These are phyloP conservation scores for Idaea straminata DNA, from an alignment of 2,888 invertebrate genomes.

Conservation along the genomic window DNA sequence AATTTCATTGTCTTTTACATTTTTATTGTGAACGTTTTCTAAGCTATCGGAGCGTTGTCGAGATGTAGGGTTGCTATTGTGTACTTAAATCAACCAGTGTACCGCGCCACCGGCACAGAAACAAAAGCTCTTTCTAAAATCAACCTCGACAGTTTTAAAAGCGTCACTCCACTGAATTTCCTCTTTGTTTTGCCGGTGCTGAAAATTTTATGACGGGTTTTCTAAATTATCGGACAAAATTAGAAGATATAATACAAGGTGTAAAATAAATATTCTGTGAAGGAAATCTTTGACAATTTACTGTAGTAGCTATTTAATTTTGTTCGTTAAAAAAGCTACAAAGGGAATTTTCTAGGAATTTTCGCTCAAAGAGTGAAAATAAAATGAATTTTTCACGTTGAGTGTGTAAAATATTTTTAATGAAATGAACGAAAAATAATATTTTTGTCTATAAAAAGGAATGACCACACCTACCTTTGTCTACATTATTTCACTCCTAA, in stretches of 20 bases:
- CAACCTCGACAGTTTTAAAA: conserved; percentile 58
- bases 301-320: not conserved
- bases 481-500: not conserved
- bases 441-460: not conserved
- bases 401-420: too few relatives aligned
- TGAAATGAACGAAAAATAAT: too few relatives aligned
- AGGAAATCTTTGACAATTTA: conserved; percentile 1
- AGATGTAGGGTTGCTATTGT: conserved; percentile 58
- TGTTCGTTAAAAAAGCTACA: not conserved
- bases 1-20: conserved; percentile 58
- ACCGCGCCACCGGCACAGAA: conserved; percentile 56
- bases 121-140: conserved; percentile 67
- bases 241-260: not conserved
- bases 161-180: conserved; percentile 49
- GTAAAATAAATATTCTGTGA: not conserved
- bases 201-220: conserved; percentile 31
- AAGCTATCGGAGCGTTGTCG: conserved; percentile 66
- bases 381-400: too few relatives aligned
- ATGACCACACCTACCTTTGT: not conserved
- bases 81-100: conserved; percentile 64
- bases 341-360: not conserved
- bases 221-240: not conserved
- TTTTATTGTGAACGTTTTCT: conserved; percentile 70
- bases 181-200: conserved; percentile 41
- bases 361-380: too few relatives aligned